These are phyloP conservation scores for Otocyon megalotis DNA, from an alignment of 2,113 vertebrate species.

Conservation along the genomic window DNA sequence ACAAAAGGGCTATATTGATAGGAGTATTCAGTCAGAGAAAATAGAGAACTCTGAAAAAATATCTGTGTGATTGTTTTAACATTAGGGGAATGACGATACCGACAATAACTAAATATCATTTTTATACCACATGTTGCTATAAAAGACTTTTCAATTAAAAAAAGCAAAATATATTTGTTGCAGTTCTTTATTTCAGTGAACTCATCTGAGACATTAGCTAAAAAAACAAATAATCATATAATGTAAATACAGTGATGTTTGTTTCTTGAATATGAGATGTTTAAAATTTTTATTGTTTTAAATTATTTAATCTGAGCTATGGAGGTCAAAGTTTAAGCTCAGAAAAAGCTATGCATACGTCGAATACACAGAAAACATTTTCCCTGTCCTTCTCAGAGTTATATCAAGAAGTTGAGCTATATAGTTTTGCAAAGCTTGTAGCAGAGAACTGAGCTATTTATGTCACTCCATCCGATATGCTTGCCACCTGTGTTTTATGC, in stretches of 20 bases:
- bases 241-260: neutral
- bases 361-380: neutral
- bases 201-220: slow-evolving; percentile 10
- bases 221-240: slow-evolving; percentile 26
- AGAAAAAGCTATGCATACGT: neutral
- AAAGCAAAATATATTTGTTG: neutral
- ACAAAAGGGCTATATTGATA: neutral
- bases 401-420: neutral
- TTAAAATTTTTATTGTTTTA: slow-evolving; percentile 12
- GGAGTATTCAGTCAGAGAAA: neutral
- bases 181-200: slow-evolving; percentile 23
- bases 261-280: neutral
- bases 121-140: neutral
- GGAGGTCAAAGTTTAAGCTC: neutral
- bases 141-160: neutral
- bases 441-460: neutral
- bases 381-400: neutral
- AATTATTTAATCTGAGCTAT: neutral
- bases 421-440: neutral
- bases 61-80: slow-evolving; percentile 14
- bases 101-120: neutral
- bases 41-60: neutral
- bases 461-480: neutral
- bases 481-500: neutral
- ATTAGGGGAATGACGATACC: neutral